Evolutionary conservation across 2,797 vertebrate genomes (phyloP).

Genomic region (Poeciliopsis infans): DNA sequence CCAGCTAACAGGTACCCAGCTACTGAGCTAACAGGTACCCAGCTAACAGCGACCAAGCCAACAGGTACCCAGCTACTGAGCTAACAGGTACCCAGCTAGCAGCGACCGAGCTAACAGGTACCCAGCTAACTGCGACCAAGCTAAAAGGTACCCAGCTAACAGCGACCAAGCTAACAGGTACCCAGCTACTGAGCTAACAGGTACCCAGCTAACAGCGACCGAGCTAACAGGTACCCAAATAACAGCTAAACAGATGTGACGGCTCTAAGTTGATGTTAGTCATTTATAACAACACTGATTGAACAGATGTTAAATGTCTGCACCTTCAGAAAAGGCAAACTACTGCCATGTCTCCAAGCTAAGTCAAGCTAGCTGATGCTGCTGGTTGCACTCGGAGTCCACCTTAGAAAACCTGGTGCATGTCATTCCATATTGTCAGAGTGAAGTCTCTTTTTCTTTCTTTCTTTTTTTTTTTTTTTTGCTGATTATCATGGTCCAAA

Average conservation of each 20-base stretch:
- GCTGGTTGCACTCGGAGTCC: background rate
- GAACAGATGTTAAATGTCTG: background rate
- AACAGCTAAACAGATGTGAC: no score
- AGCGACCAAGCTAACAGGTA: background rate
- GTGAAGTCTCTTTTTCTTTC: background rate
- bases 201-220: background rate
- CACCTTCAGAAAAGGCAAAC: background rate
- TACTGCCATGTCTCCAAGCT: background rate
- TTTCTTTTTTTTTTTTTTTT: no score
- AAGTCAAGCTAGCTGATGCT: background rate
- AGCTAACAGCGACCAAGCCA: background rate
- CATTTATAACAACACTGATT: background rate
- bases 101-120: no score
- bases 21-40: no score
- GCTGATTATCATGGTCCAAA: background rate
- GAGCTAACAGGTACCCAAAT: background rate
- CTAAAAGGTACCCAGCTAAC: background rate
- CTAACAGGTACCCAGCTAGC: no score
- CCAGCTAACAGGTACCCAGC: background rate
- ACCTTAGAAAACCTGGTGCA: background rate
- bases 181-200: background rate
- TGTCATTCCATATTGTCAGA: background rate
- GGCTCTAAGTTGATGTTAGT: background rate
- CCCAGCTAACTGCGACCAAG: background rate
- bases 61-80: background rate